Evolutionary conservation across 2,797 vertebrate species (phyloP), one percentile per base, ranked within the genome.

Genomic region (Gadopsis bispinosus): DNA sequence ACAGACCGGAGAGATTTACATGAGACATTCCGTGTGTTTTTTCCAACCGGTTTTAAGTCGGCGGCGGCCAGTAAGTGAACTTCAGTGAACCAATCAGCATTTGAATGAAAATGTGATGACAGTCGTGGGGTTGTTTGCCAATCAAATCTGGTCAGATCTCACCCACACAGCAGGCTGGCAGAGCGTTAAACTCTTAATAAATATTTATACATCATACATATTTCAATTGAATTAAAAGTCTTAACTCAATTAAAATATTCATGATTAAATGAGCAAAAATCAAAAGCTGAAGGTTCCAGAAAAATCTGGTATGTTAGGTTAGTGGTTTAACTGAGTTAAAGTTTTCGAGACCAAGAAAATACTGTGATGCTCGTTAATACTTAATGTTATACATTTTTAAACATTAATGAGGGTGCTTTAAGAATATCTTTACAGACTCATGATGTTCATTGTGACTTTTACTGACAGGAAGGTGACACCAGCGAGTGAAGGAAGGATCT

Each of bases 81-180:
- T 14, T 35, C 1, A 55, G 41, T 37, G 41, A 17, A 41, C 74
- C 70, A 70, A 70, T 80, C 69, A 58, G 45, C 0, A 50, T 61
- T 60, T 65, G 37, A 68, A 68, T 43, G 2, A 1, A 47, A 48
- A 66, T 4, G 33, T 4, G 51, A 14, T 1, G 4, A 10, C 20
- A 17, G 73, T 1, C 35, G 26, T 31, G 10, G 6, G 13, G 6
- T 4, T 56, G 17, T 19, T 37, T n/a, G 4, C 39, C 6, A 17
- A 31, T 62, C 8, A 69, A 37, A 14, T 56, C 11, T 29, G 11
- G 55, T 63, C 26, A 8, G n/a, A 29, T 11, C 11, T 9, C 6
- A 20, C 47, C 19, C 37, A 43, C 13, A 55, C 29, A 54, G 50
- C 22, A 26, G 55, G 33, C 7, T n/a, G 6, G 47, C 7, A 7